A percentile compares a stretch with the other conserved stretches of the same genome.
Conservation (phyloP, 2,888 invertebrate species). For the Lamellibrachia satsuma region DNA sequence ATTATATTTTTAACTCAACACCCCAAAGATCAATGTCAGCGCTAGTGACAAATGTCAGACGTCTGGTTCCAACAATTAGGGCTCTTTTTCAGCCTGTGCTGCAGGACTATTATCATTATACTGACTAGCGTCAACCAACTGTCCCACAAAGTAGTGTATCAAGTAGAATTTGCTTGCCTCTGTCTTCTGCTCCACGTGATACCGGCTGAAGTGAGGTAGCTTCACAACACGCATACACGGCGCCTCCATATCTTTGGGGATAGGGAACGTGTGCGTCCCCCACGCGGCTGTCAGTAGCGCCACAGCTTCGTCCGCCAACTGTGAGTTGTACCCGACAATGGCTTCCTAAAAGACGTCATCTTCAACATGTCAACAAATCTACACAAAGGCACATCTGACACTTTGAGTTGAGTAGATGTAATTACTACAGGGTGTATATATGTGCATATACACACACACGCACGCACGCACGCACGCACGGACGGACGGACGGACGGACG, state of each 20-base stretch:
- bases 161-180: not conserved
- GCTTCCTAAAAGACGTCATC: constrained; percentile 31
- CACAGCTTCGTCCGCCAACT: constrained; percentile 42
- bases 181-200: not conserved
- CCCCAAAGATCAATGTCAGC: too few species aligned
- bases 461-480: too few species aligned
- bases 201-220: constrained; percentile 40
- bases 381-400: not conserved
- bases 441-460: too few species aligned
- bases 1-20: too few species aligned
- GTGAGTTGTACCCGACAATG: constrained; percentile 36
- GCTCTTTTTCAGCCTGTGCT: too few species aligned
- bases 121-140: not conserved
- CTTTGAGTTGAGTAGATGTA: not conserved
- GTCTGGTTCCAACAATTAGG: too few species aligned
- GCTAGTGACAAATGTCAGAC: too few species aligned
- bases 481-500: too few species aligned
- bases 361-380: not conserved
- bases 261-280: constrained; percentile 40
- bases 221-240: constrained; percentile 47
- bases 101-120: not conserved
- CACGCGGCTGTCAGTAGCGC: constrained; percentile 41
- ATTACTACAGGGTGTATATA: too few species aligned
- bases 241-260: constrained; percentile 48
- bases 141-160: not conserved